Percentiles rank a stretch among this genome's conserved stretches.
Evolutionary conservation across 2,888 invertebrate genomes (phyloP).

Genomic region (Griposia aprilina): DNA sequence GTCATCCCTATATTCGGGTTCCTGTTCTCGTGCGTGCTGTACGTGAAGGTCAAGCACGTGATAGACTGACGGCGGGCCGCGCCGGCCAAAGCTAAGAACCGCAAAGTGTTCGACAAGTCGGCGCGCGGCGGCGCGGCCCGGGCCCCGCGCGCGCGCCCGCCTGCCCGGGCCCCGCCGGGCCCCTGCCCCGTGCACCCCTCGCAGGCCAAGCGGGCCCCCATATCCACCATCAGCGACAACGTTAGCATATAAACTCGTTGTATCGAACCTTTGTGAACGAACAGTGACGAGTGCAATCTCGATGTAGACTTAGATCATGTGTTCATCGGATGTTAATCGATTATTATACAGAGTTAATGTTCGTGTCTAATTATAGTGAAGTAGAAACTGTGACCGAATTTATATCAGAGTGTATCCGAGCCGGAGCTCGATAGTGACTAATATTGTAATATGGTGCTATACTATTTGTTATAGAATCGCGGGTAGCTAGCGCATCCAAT

Average conservation of each 20-base stretch:
- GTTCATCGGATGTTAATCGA: conserved; percentile 76
- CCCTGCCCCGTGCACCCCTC: conserved; percentile 56
- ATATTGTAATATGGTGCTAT: conserved; percentile 82
- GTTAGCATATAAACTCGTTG: conserved; percentile 80
- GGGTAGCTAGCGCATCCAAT: conserved; percentile 63
- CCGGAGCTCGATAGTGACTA: conserved; percentile 63
- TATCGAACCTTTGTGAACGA: conserved; percentile 16
- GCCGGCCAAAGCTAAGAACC: conserved; percentile 79
- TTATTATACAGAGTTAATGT: conserved; percentile 71
- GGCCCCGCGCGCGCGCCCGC: conserved; percentile 53
- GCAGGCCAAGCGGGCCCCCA: conserved; percentile 69
- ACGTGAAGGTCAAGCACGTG: conserved; percentile 94
- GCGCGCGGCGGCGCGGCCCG: conserved; percentile 63
- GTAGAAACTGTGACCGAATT: conserved; percentile 83
- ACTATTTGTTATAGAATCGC: conserved; percentile 76
- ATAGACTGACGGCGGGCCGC: conserved; percentile 91
- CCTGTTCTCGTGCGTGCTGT: conserved; percentile 94
- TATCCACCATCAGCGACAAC: conserved; percentile 85
- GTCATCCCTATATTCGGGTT: conserved; percentile 96
- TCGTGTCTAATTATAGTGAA: conserved; percentile 71
- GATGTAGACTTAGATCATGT: conserved; percentile 72
- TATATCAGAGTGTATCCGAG: conserved; percentile 78
- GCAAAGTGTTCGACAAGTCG: conserved; percentile 82
- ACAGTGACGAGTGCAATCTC: conserved; percentile 56
- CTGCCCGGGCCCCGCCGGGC: conserved; percentile 57